phyloP scores from a whole-genome alignment of 1,140 invertebrate genomes.

The Anastatus disparis region DNA sequence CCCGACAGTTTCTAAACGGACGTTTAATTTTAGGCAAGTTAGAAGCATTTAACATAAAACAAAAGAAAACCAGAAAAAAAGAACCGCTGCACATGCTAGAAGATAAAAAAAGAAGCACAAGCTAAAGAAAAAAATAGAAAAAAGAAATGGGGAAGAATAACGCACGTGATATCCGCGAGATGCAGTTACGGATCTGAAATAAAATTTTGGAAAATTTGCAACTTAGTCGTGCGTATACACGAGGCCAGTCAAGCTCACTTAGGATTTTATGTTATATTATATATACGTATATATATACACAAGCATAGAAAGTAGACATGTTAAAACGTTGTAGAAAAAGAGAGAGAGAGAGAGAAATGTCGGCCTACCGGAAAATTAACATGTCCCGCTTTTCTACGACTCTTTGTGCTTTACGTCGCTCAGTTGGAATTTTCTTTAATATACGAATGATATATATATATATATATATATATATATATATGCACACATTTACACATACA shows the following conservation, averaged over 20 bases:
- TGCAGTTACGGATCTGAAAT: conserved; percentile 18
- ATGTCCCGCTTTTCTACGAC: conserved; percentile 26
- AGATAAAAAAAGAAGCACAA: background rate
- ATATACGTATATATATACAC: too few species aligned
- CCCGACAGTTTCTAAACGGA: background rate
- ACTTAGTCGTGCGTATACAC: conserved; percentile 6
- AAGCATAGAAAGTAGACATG: background rate
- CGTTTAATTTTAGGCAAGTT: conserved; percentile 32
- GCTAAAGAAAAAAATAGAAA: background rate
- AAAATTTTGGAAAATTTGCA: conserved; percentile 25
- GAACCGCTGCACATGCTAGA: background rate
- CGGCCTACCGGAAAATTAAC: conserved; percentile 35
- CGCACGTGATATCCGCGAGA: background rate
- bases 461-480: too few species aligned
- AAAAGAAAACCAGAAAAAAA: background rate
- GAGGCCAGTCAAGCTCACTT: background rate
- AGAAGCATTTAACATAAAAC: background rate
- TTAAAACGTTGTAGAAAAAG: background rate
- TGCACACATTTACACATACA: too few species aligned
- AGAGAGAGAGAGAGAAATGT: background rate
- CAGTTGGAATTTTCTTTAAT: conserved; percentile 4
- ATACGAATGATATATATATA: too few species aligned
- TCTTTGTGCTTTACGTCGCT: conserved; percentile 15
- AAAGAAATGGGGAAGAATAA: background rate
- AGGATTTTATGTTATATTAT: too few species aligned